phyloP scores from a whole-genome alignment of 1,140 invertebrate genomes.

The Drosophila punjabiensis region DNA sequence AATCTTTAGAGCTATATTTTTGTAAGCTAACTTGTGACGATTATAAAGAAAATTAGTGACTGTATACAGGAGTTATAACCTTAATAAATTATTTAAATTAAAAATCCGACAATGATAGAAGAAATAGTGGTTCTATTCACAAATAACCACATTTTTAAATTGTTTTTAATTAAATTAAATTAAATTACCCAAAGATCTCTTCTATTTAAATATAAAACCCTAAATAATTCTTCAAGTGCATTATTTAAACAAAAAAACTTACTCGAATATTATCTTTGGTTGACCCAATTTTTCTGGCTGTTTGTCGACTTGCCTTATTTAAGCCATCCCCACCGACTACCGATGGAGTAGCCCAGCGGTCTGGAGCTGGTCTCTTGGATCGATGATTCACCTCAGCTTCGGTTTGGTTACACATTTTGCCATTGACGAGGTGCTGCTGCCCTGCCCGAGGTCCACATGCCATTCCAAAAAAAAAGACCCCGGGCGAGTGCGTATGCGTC shows the following conservation, averaged over 20 bases:
- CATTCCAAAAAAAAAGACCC: slow-evolving; percentile 32
- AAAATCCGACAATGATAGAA: too few species aligned
- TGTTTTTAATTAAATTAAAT: too few species aligned
- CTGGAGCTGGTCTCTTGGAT: slow-evolving; percentile 31
- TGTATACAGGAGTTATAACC: neutral
- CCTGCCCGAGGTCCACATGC: slow-evolving; percentile 43
- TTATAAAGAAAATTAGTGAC: neutral
- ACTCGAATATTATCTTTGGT: slow-evolving; percentile 72
- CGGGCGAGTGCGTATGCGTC: slow-evolving; percentile 67
- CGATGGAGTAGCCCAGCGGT: slow-evolving; percentile 47
- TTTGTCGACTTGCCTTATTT: slow-evolving; percentile 73
- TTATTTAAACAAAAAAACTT: slow-evolving; percentile 49
- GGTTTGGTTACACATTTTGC: slow-evolving; percentile 64
- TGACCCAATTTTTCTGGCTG: slow-evolving; percentile 66
- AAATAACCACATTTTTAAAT: too few species aligned
- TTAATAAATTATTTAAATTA: neutral
- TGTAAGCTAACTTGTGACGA: slow-evolving; percentile 17
- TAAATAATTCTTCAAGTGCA: slow-evolving; percentile 7
- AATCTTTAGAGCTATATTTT: slow-evolving; percentile 14
- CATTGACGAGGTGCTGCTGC: slow-evolving; percentile 33
- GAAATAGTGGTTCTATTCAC: too few species aligned
- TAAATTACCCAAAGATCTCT: too few species aligned
- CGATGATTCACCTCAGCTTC: slow-evolving; percentile 67
- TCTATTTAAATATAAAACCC: too few species aligned
- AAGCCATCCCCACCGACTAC: slow-evolving; percentile 52